Percentiles rank a stretch among this genome's conserved stretches.
phyloP scores from a whole-genome alignment of 2,888 invertebrate species.

The Euzophera pinguis region DNA sequence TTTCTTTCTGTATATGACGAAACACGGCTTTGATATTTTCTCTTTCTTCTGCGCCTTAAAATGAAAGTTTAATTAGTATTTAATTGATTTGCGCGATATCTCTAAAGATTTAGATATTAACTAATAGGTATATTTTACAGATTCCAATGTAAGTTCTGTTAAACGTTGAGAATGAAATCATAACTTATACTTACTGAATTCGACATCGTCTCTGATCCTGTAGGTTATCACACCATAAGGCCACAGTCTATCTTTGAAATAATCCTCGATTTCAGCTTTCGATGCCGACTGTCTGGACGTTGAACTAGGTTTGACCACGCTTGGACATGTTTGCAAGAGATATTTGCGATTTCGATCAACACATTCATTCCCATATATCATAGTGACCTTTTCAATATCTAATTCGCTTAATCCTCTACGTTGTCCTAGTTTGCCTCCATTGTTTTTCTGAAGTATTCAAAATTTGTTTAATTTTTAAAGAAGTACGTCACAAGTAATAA shows the following conservation, averaged over 20 bases:
- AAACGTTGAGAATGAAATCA: background rate
- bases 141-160: too few relatives aligned
- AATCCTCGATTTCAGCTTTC: constrained; percentile 41
- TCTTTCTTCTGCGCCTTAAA: constrained; percentile 57
- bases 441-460: constrained; percentile 1
- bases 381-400: constrained; percentile 55
- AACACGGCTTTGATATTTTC: constrained; percentile 62
- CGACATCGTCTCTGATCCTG: constrained; percentile 44
- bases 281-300: constrained; percentile 19
- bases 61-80: background rate
- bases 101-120: too few relatives aligned
- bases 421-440: constrained; percentile 54
- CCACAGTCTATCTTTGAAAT: constrained; percentile 57
- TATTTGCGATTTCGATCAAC: constrained; percentile 56
- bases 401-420: constrained; percentile 58
- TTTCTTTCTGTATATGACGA: constrained; percentile 61
- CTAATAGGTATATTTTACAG: too few relatives aligned
- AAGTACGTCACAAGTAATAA: too few relatives aligned
- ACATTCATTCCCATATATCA: constrained; percentile 56
- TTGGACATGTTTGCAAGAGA: constrained; percentile 59
- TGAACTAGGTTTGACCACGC: constrained; percentile 37
- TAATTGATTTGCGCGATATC: too few relatives aligned
- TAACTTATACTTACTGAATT: constrained; percentile 53
- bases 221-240: constrained; percentile 54
- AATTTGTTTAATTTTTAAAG: background rate